Base-by-base conservation (phyloP, 2,797 vertebrate genomes). In the Pantherophis alleghaniensis region DNA sequence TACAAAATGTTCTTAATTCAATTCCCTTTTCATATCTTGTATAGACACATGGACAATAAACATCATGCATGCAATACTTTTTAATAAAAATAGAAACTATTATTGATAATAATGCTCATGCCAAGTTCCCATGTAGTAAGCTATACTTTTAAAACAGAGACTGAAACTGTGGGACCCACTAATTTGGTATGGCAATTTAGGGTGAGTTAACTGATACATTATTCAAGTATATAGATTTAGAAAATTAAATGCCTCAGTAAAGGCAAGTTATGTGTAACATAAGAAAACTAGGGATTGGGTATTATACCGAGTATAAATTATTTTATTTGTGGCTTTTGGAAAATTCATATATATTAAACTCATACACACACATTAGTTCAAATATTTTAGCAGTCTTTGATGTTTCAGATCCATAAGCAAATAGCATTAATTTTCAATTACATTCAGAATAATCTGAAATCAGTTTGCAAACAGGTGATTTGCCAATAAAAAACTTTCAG, bases 401-500 rank as follows among this genome's bases (percentile, higher is more conserved):
- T 55, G 74, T 12, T 32, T 69, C 16, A 20, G 24, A 28, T 87
- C 20, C 20, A 88, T 55, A 60, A 10, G 1, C 13, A 24, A 18
- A 79, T 83, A 87, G n/a, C 47, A 61, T 37, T 20, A 18, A 7
- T 26, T 37, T 66, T 16, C 79, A 32, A 1, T 66, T 24, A 42
- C 53, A 42, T 24, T 56, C 24, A 66, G 51, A 92, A 88, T 69
- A 74, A 83, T 88, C 22, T 59, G 42, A 66, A 83, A 47, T 93
- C 59, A 93, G 10, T 63, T 56, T 92, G 74, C n/a, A 63, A 63
- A 55, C 47, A 90, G 88, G 42, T 91, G 16, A 3, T 6, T 13
- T 92, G 92, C 57, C 63, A 61, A 7, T 53, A 37, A 88, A 91
- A 90, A 47, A 1, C n/a, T 91, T 90, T 56, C 92, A 90, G 86